Evolutionary conservation across 2,888 invertebrate genomes (phyloP), one percentile per base, ranked within the genome.

Genomic region (Hipparchia sbordonii): DNA sequence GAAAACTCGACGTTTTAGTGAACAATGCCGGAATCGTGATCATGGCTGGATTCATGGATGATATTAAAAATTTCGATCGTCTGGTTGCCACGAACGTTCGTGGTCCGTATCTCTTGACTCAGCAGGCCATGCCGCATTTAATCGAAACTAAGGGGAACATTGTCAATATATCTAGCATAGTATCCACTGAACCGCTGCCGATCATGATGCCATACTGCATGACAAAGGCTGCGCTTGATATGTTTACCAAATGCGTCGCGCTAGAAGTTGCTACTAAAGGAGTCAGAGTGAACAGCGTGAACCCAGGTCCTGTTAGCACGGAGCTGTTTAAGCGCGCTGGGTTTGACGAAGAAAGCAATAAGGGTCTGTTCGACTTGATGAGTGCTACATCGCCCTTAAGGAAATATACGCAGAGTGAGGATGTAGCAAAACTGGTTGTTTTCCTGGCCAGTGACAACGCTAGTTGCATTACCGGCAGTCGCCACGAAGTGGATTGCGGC

Each of bases 181-280:
- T 88, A 6, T 85, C 89, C 10, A 82, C 77, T 2, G 85, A 83
- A 71, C 85, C 90, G 0, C 67, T 87, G 33, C 81, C 87, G 0
- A 71, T 80, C 12, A 83, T 89, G 84, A 82, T 83, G 39, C 83
- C 89, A 0, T 91, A 92, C 75, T 89, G 88, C 75, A 89, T 91
- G 84, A 88, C 90, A 0, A 92, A 92, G 80, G 89, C 91, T 1
- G 90, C 88, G 2, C 76, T 91, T 2, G 90, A 92, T 70, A 88
- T 88, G 84, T 87, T 90, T 6, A 90, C 89, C 0, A 90, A 89
- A 78, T 90, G 90, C 72, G 77, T 82, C 10, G 90, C 92, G n/a
- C 72, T 89, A 39, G 86, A 89, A 70, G 75, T 88, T 23, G 89
- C 85, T 1, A 75, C 82, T 1, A 82, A 83, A 71, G 89, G 90